Percentiles rank a stretch among this genome's conserved stretches.
Conservation (phyloP, 2,113 vertebrate species). For the Falcunculus frontatus region DNA sequence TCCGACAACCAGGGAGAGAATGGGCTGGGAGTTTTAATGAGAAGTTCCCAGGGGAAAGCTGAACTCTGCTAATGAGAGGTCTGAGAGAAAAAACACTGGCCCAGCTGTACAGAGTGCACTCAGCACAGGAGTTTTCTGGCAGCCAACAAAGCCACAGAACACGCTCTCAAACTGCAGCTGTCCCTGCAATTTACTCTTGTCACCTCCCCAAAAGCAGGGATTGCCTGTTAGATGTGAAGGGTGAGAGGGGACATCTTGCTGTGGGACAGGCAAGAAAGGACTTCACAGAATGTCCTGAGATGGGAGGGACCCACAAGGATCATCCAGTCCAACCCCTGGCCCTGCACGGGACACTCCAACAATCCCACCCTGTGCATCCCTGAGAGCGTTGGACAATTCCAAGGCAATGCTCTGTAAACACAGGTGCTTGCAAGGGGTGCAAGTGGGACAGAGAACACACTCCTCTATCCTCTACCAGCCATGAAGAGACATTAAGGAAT, state of each 20-base stretch:
- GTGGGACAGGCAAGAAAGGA: neutral
- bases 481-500: neutral
- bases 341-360: neutral
- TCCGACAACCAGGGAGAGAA: neutral
- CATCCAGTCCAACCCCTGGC: neutral
- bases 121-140: neutral
- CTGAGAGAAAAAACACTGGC: neutral
- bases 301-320: neutral
- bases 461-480: neutral
- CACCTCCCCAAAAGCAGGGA: neutral
- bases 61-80: neutral
- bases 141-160: neutral
- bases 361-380: neutral
- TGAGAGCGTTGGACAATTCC: rapidly evolving
- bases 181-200: neutral
- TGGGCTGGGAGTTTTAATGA: neutral
- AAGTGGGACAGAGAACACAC: neutral
- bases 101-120: neutral
- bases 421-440: neutral
- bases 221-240: neutral
- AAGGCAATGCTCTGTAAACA: neutral
- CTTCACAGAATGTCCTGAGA: neutral
- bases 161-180: neutral
- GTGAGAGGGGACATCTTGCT: neutral
- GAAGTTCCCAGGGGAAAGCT: neutral